Base-by-base conservation (phyloP, 1,140 invertebrate species). In the Trichogramma pretiosum region DNA sequence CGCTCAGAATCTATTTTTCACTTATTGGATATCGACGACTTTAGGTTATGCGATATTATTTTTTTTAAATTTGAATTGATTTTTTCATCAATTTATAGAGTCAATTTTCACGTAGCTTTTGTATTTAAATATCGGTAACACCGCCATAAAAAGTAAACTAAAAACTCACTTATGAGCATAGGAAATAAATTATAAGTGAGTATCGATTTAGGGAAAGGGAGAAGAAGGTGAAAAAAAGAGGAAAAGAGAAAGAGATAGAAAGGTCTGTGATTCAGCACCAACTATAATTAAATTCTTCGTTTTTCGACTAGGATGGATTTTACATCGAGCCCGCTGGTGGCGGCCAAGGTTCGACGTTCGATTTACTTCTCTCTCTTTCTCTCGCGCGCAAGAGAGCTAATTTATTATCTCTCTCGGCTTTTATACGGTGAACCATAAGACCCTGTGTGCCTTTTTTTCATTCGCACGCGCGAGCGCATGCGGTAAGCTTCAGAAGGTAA, bases 231-330 rank as follows among this genome's bases (percentile, higher is more conserved):
- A 22, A 9, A 47, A 39, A 30, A 24, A n/a, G 22, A 22, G 24
- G 23, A 44, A 1, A 7, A 32, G 10, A 37, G 43, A 16, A 43
- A 43, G 24, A 22, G 16, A 19, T 11, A 22, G 3, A 13, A 39
- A 19, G 23, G 24, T n/a, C 41, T 35, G 41, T 44, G 48, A 50
- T 44, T 50, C 41, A 39, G 32, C 39, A 36, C 18, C 24, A 37
- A 35, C 47, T 43, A 43, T 50, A 50, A 50, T 50, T 32, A 50
- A 50, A 50, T 50, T 50, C 48, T 28, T 50, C 48, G 48, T 50
- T 50, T 50, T 50, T 50, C 41, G 30, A 36, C 32, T 30, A 46
- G 13, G 46, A 49, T 43, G 40, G 47, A 49, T 49, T 43, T 43
- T 32, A 23, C n/a, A n/a, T n/a, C 23, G 21, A 10, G 24, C 22